Conservation (phyloP, 2,113 vertebrate species). For the Calyptommatus sinebrachiatus region DNA sequence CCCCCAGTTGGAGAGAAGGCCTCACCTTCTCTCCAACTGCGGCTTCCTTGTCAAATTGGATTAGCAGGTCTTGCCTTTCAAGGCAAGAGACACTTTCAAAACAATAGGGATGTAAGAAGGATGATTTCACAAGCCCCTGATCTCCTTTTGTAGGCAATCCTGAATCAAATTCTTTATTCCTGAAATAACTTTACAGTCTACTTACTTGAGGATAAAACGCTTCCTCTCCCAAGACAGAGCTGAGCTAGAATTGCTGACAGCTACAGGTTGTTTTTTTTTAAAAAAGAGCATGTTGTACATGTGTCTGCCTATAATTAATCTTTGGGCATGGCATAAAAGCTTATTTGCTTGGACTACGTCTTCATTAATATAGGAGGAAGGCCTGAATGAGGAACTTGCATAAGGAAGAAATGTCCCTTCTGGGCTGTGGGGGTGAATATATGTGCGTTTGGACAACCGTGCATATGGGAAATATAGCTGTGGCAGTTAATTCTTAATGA, state of each 20-base stretch:
- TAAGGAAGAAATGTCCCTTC: slow-evolving; percentile 59
- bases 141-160: neutral
- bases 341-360: slow-evolving; percentile 24
- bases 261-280: neutral
- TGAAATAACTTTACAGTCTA: neutral
- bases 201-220: fast-evolving
- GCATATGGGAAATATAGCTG: too few species aligned
- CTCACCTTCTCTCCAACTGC: neutral
- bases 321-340: slow-evolving; percentile 30
- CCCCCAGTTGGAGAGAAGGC: neutral
- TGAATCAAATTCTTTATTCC: neutral
- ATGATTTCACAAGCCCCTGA: neutral
- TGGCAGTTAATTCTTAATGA: neutral
- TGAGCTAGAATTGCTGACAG: slow-evolving; percentile 10
- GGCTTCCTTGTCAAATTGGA: slow-evolving; percentile 6
- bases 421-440: slow-evolving; percentile 32
- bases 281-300: slow-evolving; percentile 20
- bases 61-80: neutral
- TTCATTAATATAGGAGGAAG: slow-evolving; percentile 23
- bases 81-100: slow-evolving; percentile 6
- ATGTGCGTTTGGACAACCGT: neutral
- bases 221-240: neutral
- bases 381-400: slow-evolving; percentile 59
- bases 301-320: slow-evolving; percentile 39
- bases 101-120: neutral